Evolutionary conservation across 2,888 invertebrate genomes (phyloP), one percentile per base, ranked within the genome.

Genomic region (Andrena marginata): DNA sequence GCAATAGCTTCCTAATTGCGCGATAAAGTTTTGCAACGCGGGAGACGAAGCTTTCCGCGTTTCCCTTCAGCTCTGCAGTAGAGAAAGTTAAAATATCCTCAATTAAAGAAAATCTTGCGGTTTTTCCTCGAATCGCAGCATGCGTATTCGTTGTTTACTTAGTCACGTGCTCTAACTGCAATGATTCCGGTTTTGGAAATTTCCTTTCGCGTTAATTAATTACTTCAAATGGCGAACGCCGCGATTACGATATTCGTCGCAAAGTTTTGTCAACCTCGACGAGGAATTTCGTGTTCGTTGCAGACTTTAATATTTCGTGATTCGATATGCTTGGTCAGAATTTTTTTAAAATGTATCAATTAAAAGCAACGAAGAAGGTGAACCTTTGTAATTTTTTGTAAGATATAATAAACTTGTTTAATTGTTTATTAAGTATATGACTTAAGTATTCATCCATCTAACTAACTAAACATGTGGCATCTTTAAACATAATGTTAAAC

Each of bases 1-100:
- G 59, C 23, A 35, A 60, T 42, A 51, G n/a, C 31, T 31, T 7
- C 4, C 16, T 75, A 69, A 69, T 75, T 68, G 48, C 51, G n/a
- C 2, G 13, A 72, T 20, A 31, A 31, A 65, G 42, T 73, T 73
- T 73, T 20, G 54, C 73, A 7, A 48, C 31, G 16, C 42, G 7
- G 26, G 10, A 29, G 3, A n/a, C 20, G 4, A 33, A 56, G 5
- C 33, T 67, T 16, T 33, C 33, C n/a, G 54, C 3, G 31, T 13
- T 48, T 8, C 5, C 31, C 31, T 13, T 26, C 29, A 13, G 16
- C 23, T 49, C 4, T n/a, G 8, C 8, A 33, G 31, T 3, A 33
- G n/a, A 62, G 33, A 33, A 33, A 62, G 33, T 33, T 33, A 1
- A 10, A 29, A 29, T 26, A 16, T 60, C 6, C 7, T 8, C 33